Percentiles rank a stretch among this genome's conserved stretches.
These are phyloP conservation scores for Xiphias gladius DNA, from an alignment of 2,113 vertebrate species.

Conservation along the genomic window DNA sequence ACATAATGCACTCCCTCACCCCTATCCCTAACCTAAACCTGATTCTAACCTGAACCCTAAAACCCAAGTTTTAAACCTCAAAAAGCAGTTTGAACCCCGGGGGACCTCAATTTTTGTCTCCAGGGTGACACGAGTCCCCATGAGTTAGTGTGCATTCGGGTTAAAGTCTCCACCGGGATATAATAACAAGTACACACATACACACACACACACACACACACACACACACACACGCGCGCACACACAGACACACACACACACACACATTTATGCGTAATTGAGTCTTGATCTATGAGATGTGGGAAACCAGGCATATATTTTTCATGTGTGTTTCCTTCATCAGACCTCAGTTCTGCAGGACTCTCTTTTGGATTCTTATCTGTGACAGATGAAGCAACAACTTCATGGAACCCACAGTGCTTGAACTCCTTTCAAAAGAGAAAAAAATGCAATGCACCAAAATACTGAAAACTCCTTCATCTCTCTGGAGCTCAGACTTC, in stretches of 20 bases:
- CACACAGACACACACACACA: conserved; percentile 4
- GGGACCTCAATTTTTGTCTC: no score
- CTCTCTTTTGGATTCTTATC: conserved; percentile 58
- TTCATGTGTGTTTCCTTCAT: conserved; percentile 55
- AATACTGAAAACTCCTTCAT: no score
- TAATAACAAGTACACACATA: background rate
- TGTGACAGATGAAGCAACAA: conserved; percentile 53
- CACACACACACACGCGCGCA: background rate
- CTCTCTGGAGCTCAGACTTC: no score
- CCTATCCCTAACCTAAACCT: no score
- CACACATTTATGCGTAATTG: background rate
- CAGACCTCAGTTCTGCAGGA: conserved; percentile 35
- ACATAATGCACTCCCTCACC: no score
- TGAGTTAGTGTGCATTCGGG: no score
- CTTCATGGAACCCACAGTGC: conserved; percentile 37
- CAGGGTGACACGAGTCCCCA: no score
- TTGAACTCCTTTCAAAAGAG: conserved; percentile 49
- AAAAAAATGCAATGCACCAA: background rate
- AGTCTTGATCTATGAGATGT: conserved; percentile 47
- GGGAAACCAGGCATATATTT: conserved; percentile 39
- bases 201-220: conserved; percentile 18
- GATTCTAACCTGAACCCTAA: no score
- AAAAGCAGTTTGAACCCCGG: no score
- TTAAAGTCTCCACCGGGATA: no score
- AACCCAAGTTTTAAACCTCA: no score